Percentiles rank a stretch among this genome's conserved stretches.
phyloP scores from a whole-genome alignment of 2,113 vertebrate genomes.

The Otocyon megalotis region DNA sequence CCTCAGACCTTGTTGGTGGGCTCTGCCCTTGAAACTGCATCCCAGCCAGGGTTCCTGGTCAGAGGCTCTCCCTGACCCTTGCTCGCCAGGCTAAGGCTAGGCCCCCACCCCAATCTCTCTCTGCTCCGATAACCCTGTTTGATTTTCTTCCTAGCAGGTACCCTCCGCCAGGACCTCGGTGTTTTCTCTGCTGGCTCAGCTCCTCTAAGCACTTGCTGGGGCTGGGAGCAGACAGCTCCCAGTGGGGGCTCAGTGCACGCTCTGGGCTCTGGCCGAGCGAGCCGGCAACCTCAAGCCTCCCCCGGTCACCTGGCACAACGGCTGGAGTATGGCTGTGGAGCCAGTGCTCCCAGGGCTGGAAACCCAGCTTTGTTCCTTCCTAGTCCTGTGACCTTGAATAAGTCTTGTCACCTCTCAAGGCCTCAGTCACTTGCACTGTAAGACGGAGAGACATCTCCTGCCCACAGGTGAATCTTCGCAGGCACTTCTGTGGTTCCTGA shows the following conservation, averaged over 20 bases:
- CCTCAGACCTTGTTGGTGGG: neutral
- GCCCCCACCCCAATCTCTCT: neutral
- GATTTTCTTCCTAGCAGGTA: neutral
- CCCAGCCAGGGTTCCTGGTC: neutral
- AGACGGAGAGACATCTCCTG: neutral
- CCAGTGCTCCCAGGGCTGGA: neutral
- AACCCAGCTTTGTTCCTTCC: neutral
- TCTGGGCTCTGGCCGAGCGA: rapidly evolving
- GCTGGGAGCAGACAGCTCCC: neutral
- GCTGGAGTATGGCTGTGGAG: neutral
- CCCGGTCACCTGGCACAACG: neutral
- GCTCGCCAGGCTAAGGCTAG: neutral
- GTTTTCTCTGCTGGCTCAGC: neutral
- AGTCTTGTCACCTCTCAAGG: neutral
- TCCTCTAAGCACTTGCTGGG: neutral
- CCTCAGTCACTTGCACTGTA: neutral
- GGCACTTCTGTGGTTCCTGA: neutral
- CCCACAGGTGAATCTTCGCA: neutral
- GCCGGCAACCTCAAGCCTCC: neutral
- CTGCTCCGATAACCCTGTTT: no score
- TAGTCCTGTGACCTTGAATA: neutral
- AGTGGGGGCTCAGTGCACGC: neutral
- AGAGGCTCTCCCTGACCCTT: neutral
- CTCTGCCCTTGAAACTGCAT: neutral
- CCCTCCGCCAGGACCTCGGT: neutral